Conservation (phyloP, 2,113 vertebrate species). For the Carassius auratus region DNA sequence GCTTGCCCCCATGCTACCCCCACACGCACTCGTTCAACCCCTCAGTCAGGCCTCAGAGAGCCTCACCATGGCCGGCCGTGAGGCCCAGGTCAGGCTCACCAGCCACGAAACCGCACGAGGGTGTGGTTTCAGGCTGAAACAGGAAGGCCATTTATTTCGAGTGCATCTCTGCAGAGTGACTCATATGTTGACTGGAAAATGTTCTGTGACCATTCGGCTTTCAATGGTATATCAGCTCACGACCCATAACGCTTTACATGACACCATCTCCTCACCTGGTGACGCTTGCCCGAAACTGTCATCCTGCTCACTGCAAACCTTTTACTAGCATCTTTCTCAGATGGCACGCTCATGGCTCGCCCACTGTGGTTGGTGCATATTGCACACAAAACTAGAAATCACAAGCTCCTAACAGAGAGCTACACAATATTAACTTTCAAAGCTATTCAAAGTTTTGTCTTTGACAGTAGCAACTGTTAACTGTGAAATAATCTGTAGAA, state of each 20-base stretch:
- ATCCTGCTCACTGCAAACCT: conserved; percentile 57
- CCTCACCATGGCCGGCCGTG: conserved; percentile 74
- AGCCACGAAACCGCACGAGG: conserved; percentile 85
- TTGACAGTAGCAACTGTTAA: neutral
- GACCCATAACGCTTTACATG: conserved; percentile 72
- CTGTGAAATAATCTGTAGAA: neutral
- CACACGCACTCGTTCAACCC: conserved; percentile 70
- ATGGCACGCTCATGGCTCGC: neutral
- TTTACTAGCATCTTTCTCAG: neutral
- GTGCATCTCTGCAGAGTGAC: conserved; percentile 91
- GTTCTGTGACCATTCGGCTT: conserved; percentile 75
- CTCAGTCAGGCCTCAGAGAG: conserved; percentile 68
- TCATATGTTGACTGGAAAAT: conserved; percentile 97
- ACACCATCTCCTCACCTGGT: conserved; percentile 58
- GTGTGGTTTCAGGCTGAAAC: conserved; percentile 90
- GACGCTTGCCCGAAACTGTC: conserved; percentile 54
- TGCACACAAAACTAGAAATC: neutral
- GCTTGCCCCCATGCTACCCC: conserved; percentile 64
- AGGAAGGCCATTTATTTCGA: conserved; percentile 97
- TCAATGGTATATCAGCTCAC: conserved; percentile 80
- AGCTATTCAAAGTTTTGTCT: neutral
- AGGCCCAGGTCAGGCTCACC: conserved; percentile 74
- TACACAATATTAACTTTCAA: neutral
- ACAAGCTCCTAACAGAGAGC: neutral
- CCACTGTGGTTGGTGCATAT: neutral